Percentiles rank a stretch among this genome's conserved stretches.
phyloP scores from a whole-genome alignment of 2,797 vertebrate species.

The Poeciliopsis turneri region DNA sequence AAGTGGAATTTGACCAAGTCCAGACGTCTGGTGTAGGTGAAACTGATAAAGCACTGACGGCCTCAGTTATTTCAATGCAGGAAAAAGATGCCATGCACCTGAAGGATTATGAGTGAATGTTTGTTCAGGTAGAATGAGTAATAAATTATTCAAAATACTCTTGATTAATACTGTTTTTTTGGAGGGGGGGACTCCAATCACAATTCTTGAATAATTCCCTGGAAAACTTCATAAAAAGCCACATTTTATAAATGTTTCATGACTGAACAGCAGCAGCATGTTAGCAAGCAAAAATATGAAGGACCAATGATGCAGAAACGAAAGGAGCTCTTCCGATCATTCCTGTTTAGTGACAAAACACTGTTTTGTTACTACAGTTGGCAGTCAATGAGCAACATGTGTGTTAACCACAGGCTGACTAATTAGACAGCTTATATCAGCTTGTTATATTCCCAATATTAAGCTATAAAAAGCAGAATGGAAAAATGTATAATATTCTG shows the following conservation, averaged over 20 bases:
- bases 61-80: background rate
- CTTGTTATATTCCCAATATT: background rate
- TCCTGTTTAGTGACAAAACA: background rate
- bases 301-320: background rate
- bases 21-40: background rate
- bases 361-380: background rate
- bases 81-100: background rate
- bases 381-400: background rate
- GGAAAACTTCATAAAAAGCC: background rate
- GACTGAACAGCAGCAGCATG: background rate
- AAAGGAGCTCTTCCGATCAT: background rate
- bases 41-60: background rate
- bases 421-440: background rate
- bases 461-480: background rate
- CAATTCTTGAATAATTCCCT: background rate
- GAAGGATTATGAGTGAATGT: background rate
- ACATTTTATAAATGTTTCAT: background rate
- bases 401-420: background rate
- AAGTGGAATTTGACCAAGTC: slow-evolving; percentile 22
- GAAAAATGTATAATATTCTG: background rate
- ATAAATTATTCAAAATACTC: background rate
- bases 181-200: background rate
- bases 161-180: background rate
- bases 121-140: background rate
- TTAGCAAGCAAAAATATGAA: background rate